Conservation (phyloP, 2,888 invertebrate species). For the Heliconius ethilla region DNA sequence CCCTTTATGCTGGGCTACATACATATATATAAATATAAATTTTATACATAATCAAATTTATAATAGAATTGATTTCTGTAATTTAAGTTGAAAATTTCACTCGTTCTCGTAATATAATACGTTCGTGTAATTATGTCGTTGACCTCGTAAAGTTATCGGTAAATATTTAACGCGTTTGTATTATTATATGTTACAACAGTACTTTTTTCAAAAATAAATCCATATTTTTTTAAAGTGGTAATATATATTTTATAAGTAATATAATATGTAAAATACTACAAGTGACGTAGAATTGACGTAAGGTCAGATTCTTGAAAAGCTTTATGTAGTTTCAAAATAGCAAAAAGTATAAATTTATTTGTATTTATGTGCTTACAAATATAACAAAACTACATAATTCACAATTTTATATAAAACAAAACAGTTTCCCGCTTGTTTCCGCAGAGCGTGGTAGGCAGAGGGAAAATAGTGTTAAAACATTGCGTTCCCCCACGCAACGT, state of each 20-base stretch:
- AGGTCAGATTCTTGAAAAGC: background rate
- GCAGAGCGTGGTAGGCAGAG: no score
- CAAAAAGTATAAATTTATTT: background rate
- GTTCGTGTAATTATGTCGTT: slow-evolving; percentile 33
- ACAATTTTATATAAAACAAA: no score
- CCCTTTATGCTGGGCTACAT: no score
- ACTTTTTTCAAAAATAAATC: slow-evolving; percentile 7
- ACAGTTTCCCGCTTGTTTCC: no score
- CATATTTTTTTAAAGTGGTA: background rate
- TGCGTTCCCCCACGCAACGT: no score
- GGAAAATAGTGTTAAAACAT: no score
- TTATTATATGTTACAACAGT: slow-evolving; percentile 27
- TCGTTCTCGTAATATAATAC: slow-evolving; percentile 13
- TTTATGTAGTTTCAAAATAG: background rate
- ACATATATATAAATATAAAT: no score
- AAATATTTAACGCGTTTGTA: slow-evolving; percentile 30
- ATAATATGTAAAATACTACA: background rate
- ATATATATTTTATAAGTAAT: background rate
- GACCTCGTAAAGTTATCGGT: slow-evolving; percentile 37
- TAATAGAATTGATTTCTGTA: background rate
- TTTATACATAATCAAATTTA: background rate
- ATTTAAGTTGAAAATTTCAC: slow-evolving; percentile 16
- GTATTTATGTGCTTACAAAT: background rate
- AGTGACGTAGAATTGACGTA: background rate
- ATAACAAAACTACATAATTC: no score